A percentile compares a stretch with the other conserved stretches of the same genome.
These are phyloP conservation scores for Danaus plexippus DNA, from an alignment of 1,140 invertebrate species.

Conservation along the genomic window DNA sequence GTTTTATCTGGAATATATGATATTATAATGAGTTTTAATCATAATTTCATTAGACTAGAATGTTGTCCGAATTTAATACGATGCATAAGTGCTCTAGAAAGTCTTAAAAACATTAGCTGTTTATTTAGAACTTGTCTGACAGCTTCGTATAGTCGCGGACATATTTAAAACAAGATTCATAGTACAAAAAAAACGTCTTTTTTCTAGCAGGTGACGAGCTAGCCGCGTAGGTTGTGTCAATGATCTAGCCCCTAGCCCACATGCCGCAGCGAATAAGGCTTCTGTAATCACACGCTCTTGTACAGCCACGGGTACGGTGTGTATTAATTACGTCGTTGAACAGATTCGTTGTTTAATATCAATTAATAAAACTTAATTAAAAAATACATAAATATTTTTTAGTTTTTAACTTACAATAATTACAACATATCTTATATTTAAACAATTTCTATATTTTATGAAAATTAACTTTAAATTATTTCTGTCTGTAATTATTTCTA, in stretches of 20 bases:
- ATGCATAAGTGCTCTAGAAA: slow-evolving; percentile 27
- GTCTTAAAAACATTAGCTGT: slow-evolving; percentile 18
- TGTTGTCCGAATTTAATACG: slow-evolving; percentile 31
- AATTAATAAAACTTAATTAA: too few relatives aligned
- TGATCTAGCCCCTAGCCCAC: slow-evolving; percentile 67
- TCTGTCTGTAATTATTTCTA: too few relatives aligned
- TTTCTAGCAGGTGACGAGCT: slow-evolving; percentile 63
- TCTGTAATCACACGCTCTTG: slow-evolving; percentile 55
- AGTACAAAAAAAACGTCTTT: slow-evolving; percentile 49
- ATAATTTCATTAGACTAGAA: slow-evolving; percentile 27
- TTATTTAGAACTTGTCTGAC: slow-evolving; percentile 23
- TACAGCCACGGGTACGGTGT: slow-evolving; percentile 36
- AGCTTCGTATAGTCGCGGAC: slow-evolving; percentile 27
- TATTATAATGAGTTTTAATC: slow-evolving; percentile 11
- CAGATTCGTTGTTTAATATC: too few relatives aligned
- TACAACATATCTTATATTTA: not conserved
- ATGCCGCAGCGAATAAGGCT: slow-evolving; percentile 65
- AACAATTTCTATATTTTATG: too few relatives aligned
- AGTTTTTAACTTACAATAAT: not conserved
- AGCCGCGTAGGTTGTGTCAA: slow-evolving; percentile 66
- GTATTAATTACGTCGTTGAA: slow-evolving; percentile 8
- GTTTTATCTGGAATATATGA: slow-evolving; percentile 48
- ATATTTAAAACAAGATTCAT: slow-evolving; percentile 63
- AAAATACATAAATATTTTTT: not conserved
- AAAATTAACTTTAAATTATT: too few relatives aligned